Evolutionary conservation across 1,140 invertebrate genomes (phyloP).

Genomic region (Cecropterus lyciades): DNA sequence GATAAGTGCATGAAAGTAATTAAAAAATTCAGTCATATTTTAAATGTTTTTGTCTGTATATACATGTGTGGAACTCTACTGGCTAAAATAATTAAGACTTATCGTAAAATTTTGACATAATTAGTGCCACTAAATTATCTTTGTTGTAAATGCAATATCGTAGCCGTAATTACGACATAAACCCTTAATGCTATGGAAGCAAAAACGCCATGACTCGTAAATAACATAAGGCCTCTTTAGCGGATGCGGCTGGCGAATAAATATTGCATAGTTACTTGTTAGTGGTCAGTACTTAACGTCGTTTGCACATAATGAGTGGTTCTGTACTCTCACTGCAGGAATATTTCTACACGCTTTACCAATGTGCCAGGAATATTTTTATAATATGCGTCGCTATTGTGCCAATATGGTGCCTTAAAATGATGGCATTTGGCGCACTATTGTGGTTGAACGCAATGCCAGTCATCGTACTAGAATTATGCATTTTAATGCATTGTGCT

Average conservation of each 20-base stretch:
- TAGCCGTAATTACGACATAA: conserved; percentile 16
- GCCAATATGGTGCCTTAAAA: conserved; percentile 38
- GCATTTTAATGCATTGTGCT: background rate
- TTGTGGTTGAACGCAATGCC: conserved; percentile 16
- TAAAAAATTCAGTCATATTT: too few relatives aligned
- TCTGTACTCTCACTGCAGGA: conserved; percentile 41
- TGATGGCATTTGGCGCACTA: conserved; percentile 5
- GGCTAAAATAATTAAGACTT: too few relatives aligned
- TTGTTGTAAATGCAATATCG: background rate
- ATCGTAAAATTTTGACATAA: too few relatives aligned
- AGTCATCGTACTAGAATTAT: background rate
- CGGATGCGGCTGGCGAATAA: conserved; percentile 62
- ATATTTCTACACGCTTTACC: conserved; percentile 47
- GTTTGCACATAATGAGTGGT: conserved; percentile 63
- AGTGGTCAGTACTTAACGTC: conserved; percentile 43
- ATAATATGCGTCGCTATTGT: conserved; percentile 33
- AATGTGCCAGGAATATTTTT: conserved; percentile 42
- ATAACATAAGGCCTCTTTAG: conserved; percentile 69
- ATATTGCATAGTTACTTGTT: conserved; percentile 46
- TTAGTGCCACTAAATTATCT: too few relatives aligned
- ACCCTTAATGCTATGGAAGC: conserved; percentile 12
- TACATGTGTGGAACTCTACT: too few relatives aligned
- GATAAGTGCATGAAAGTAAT: too few relatives aligned
- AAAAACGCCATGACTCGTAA: conserved; percentile 56
- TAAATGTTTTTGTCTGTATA: too few relatives aligned